Base-by-base conservation (phyloP, 2,888 invertebrate species). In the Galerucella calmariensis region DNA sequence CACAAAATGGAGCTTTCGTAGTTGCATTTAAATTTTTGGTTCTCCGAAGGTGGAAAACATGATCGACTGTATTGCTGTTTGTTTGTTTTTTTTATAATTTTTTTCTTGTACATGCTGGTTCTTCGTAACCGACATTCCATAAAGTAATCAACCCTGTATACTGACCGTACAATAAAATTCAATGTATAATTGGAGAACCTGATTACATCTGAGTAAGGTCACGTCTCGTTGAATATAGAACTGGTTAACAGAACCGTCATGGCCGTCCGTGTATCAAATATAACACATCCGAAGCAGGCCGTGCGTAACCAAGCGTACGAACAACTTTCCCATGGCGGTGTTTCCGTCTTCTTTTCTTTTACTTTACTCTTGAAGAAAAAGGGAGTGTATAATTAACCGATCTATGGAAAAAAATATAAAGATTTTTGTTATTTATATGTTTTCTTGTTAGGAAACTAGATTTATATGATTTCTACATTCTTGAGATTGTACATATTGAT, bases 211-310 rank as follows among this genome's bases (percentile, higher is more conserved):
- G 46, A 46, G 63, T 41, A 65, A 65, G 63, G 63, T 65, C 63
- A 65, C 63, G 63, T 65, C 63, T 65, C 63, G 63, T 65, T 46
- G 46, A 65, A 65, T 65, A 46, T 44, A 65, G 63, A 65, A 46
- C 63, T 65, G 63, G 63, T 65, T 65, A 65, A 65, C 63, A 65
- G 63, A 65, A 65, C 63, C 16, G 63, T 65, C 63, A 65, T 46
- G 63, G 63, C 63, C 61, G 46, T 65, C 63, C 44, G 46, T 46
- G 63, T 65, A 65, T 65, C 63, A 65, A 65, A 65, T 65, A 65
- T 65, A 65, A 65, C 63, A 46, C 63, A 65, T 65, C 63, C 63
- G 63, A 65, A 65, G 46, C 63, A 46, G 63, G 46, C 63, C 63
- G 20, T 65, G 63, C 63, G 63, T 65, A 65, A 65, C 63, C 46